Evolutionary conservation across 2,888 invertebrate species (phyloP).

Genomic region (Arrhopalites spinosus): DNA sequence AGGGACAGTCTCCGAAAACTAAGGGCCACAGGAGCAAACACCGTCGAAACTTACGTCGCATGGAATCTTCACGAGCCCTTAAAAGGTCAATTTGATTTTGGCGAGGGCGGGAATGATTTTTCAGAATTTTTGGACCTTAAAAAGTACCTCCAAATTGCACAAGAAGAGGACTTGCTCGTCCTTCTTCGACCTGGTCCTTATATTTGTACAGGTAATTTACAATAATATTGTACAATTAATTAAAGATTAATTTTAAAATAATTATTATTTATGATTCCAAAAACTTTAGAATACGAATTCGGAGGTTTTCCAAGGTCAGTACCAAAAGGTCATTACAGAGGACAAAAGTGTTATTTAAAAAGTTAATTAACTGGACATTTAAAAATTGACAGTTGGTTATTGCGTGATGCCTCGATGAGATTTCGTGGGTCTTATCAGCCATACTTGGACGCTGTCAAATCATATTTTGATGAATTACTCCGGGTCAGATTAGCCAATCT

Average conservation of each 20-base stretch:
- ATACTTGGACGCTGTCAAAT: constrained; percentile 60
- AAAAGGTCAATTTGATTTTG: constrained; percentile 59
- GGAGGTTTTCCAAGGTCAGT: constrained; percentile 60
- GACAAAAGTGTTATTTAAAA: no score
- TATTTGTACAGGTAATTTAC: constrained; percentile 62
- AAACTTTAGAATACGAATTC: constrained; percentile 64
- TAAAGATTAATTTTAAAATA: no score
- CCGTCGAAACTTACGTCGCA: constrained; percentile 57
- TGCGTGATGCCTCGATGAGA: constrained; percentile 63
- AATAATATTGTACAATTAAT: no score
- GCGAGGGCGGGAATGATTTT: constrained; percentile 57
- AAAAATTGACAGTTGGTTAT: constrained; percentile 61
- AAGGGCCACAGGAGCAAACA: constrained; percentile 63
- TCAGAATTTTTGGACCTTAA: constrained; percentile 58
- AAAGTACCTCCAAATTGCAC: constrained; percentile 61
- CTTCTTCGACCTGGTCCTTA: constrained; percentile 65
- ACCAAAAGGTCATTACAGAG: not conserved
- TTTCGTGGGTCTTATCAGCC: constrained; percentile 61
- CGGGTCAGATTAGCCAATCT: constrained; percentile 59
- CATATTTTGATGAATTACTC: constrained; percentile 60
- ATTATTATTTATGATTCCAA: no score
- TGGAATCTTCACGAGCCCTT: constrained; percentile 61
- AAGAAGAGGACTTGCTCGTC: constrained; percentile 63
- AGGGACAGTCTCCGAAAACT: constrained; percentile 62
- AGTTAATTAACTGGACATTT: no score